Base-by-base conservation (phyloP, 2,797 vertebrate genomes). In the Neosilurus mollespiculum region DNA sequence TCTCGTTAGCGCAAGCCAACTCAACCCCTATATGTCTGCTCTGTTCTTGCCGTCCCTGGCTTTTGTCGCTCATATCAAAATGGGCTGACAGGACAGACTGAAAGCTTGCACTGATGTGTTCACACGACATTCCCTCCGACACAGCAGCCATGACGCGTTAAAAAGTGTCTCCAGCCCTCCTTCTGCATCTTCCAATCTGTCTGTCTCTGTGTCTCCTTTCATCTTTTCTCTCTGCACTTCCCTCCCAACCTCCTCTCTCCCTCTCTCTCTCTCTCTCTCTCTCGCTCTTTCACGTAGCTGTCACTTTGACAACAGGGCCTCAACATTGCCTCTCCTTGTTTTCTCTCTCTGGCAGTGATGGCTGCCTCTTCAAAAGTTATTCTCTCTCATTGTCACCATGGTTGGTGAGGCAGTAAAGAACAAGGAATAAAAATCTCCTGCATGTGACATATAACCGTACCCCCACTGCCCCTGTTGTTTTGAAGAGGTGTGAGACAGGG, bases 21-120 rank as follows among this genome's bases (percentile, higher is more conserved):
- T 58, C 61, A 79, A 80, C 62, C 84, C 58, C 62, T 62, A 14
- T 85, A 51, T 81, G 83, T 70, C 79, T 85, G n/a, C 72, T 76
- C 34, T 81, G 72, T 85, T 81, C 53, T 77, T 53, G 49, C 43
- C 73, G 73, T 76, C 56, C 61, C 82, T 61, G 58, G 81, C 85
- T 84, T 78, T 78, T 79, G 86, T 86, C 75, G 75, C 85, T 87
- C 79, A 82, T 87, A 87, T 87, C 85, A 85, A 85, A 88, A 84
- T 80, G 56, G 69, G 69, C 78, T 84, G 86, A 90, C 83, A 84
- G 84, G 83, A 88, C 79, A 87, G 87, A 84, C 87, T 81, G 77
- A 83, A 85, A 80, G 85, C 83, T 67, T 22, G 72, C 58, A 43
- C 65, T 51, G 66, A 84, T 72, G 79, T 67, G 54, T 83, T 85